Percentiles rank a stretch among this genome's conserved stretches.
Conservation (phyloP, 2,113 vertebrate genomes). For the Odontesthes bonariensis region DNA sequence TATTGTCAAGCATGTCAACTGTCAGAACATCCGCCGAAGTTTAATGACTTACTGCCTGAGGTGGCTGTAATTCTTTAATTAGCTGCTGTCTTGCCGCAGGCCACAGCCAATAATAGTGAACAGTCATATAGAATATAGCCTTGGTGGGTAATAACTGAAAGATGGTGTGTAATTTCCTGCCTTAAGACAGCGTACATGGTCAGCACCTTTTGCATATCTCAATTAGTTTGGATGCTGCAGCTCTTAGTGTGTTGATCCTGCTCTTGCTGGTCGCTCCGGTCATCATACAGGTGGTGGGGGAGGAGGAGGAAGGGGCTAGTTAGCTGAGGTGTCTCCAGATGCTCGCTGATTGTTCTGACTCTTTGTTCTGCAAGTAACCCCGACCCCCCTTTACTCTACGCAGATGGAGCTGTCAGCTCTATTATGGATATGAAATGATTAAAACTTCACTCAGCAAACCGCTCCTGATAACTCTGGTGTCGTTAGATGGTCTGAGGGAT, state of each 20-base stretch:
- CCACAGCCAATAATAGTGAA: neutral
- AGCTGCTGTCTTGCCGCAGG: constrained; percentile 5
- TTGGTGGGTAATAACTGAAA: constrained; percentile 10
- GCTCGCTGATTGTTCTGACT: constrained; percentile 68
- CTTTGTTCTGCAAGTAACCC: constrained; percentile 58
- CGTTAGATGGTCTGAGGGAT: constrained; percentile 17
- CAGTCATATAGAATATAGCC: neutral
- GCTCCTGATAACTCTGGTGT: constrained; percentile 32
- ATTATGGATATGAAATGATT: constrained; percentile 71
- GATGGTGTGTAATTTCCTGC: constrained; percentile 7
- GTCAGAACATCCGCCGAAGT: constrained; percentile 8
- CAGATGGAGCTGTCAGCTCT: constrained; percentile 80
- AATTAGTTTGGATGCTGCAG: neutral
- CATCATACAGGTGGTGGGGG: constrained; percentile 29
- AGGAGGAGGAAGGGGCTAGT: neutral
- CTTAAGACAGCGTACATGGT: constrained; percentile 9
- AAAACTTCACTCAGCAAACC: constrained; percentile 57
- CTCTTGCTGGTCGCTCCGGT: constrained; percentile 22
- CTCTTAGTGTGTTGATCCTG: constrained; percentile 29
- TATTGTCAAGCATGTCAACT: constrained; percentile 22
- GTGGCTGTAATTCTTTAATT: constrained; percentile 20
- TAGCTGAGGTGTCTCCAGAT: constrained; percentile 61
- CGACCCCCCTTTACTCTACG: constrained; percentile 44
- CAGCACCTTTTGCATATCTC: neutral
- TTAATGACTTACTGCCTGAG: constrained; percentile 24